These are phyloP conservation scores for Polia nebulosa DNA, from an alignment of 2,888 invertebrate species.

Conservation along the genomic window DNA sequence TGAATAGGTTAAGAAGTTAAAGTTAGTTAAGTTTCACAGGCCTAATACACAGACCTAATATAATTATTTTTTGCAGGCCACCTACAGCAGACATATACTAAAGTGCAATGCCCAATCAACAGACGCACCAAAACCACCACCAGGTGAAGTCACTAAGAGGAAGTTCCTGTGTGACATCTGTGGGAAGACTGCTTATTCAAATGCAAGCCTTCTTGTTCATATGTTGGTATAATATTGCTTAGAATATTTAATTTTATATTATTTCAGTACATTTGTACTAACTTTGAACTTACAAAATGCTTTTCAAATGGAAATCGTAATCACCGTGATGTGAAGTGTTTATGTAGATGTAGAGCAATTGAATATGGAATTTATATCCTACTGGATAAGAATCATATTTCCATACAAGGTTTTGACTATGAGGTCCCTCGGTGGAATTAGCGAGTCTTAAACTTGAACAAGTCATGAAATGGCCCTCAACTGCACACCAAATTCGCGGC, in stretches of 20 bases:
- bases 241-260: not conserved
- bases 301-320: not conserved
- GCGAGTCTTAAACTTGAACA: too few species aligned
- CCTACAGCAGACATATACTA: slow-evolving; percentile 78
- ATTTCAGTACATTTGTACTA: too few species aligned
- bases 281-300: too few species aligned
- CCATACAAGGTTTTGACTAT: not conserved
- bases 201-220: slow-evolving; percentile 83
- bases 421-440: too few species aligned
- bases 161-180: slow-evolving; percentile 86
- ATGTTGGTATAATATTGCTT: slow-evolving; percentile 76
- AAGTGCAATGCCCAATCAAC: slow-evolving; percentile 68
- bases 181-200: slow-evolving; percentile 83
- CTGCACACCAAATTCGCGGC: not conserved
- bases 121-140: slow-evolving; percentile 61
- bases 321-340: too few species aligned
- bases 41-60: too few species aligned
- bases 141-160: slow-evolving; percentile 68
- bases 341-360: not conserved
- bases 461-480: too few species aligned
- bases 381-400: not conserved
- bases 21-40: too few species aligned
- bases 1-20: too few species aligned
- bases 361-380: not conserved
- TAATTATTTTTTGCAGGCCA: slow-evolving; percentile 70